Evolutionary conservation across 1,140 invertebrate genomes (phyloP).

Genomic region (Platyscapa corneri): DNA sequence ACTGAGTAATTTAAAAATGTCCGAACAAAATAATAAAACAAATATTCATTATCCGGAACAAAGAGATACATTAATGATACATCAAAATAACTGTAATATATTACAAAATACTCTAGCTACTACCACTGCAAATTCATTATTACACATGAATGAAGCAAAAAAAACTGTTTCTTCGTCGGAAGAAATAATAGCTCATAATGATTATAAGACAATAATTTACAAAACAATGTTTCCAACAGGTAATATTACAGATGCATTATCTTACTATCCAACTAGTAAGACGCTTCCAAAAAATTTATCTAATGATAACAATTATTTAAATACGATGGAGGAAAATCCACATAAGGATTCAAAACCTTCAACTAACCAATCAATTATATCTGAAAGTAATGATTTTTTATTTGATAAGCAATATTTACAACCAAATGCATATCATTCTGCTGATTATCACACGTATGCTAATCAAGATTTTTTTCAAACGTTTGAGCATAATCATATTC

Average conservation of each 20-base stretch:
- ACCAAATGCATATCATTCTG: conserved; percentile 66
- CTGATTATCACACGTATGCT: conserved; percentile 67
- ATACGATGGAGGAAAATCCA: conserved; percentile 74
- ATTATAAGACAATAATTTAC: conserved; percentile 79
- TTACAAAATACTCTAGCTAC: neutral
- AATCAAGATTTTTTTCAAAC: conserved; percentile 68
- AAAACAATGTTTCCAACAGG: conserved; percentile 81
- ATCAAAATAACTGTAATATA: conserved; percentile 2
- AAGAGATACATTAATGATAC: neutral
- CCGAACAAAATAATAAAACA: neutral
- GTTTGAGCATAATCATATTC: conserved; percentile 67
- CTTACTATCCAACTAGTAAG: conserved; percentile 83
- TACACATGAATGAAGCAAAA: neutral
- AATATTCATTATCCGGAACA: neutral
- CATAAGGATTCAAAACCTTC: neutral
- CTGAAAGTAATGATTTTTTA: neutral
- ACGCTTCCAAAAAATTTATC: conserved; percentile 76
- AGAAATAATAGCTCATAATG: conserved; percentile 78
- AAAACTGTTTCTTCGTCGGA: conserved; percentile 59
- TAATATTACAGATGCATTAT: conserved; percentile 84
- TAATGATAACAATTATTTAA: conserved; percentile 77
- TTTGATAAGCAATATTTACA: conserved; percentile 71
- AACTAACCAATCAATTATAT: neutral
- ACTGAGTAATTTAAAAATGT: conserved; percentile 77
- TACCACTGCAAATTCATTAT: neutral